A percentile compares a stretch with the other conserved stretches of the same genome.
Evolutionary conservation across 2,113 vertebrate species (phyloP).

Genomic region (Equus quagga): DNA sequence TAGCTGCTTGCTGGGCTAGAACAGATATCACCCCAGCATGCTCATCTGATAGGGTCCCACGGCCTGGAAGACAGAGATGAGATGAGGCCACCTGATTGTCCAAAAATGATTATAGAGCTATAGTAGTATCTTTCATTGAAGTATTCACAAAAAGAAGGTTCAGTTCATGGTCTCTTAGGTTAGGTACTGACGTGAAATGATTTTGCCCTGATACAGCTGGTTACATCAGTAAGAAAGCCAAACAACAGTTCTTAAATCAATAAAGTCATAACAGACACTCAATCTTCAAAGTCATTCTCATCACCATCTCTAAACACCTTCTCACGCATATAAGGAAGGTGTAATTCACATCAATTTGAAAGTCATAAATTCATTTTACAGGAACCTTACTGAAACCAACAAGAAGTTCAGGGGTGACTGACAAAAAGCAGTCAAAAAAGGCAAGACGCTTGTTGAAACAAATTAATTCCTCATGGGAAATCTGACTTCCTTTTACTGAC

Average conservation of each 20-base stretch:
- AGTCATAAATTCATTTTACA: slow-evolving; percentile 33
- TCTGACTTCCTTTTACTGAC: slow-evolving; percentile 25
- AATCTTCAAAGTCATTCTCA: neutral
- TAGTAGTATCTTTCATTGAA: neutral
- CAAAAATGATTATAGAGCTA: neutral
- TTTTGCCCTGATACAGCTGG: neutral
- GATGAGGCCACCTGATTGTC: neutral
- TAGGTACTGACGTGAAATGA: neutral
- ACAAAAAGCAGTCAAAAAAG: slow-evolving; percentile 19
- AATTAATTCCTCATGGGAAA: slow-evolving; percentile 35
- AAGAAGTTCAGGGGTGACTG: slow-evolving; percentile 19
- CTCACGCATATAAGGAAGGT: neutral
- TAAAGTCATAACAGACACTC: neutral
- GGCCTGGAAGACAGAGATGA: slow-evolving; percentile 85
- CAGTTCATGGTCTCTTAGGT: neutral
- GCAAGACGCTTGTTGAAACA: slow-evolving; percentile 30
- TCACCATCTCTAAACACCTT: neutral
- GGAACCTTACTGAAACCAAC: slow-evolving; percentile 11
- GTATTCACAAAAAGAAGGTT: neutral
- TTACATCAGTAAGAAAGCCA: neutral
- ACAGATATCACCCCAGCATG: slow-evolving; percentile 96
- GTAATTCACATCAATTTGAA: slow-evolving; percentile 35
- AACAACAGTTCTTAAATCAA: slow-evolving; percentile 39
- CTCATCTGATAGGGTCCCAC: slow-evolving; percentile 96
- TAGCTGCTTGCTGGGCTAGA: slow-evolving; percentile 95